Evolutionary conservation across 1,140 invertebrate species (phyloP).

Genomic region (Brachionus asplanchnoidis): DNA sequence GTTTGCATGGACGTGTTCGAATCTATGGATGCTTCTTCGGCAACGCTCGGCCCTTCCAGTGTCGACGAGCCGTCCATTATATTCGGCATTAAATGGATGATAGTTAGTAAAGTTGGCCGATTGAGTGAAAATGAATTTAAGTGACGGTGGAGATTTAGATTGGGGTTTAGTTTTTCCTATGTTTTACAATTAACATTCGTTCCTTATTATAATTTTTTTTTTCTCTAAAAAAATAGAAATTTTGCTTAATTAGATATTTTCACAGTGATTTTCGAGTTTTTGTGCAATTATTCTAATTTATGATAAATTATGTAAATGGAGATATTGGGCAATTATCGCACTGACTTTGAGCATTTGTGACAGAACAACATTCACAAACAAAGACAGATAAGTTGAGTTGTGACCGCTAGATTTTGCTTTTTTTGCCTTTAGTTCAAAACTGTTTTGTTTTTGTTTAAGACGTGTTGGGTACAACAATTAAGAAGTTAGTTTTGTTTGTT

Average conservation of each 20-base stretch:
- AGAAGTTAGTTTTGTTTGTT: too few species aligned
- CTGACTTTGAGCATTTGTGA: neutral
- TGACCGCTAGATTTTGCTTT: neutral
- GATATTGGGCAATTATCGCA: neutral
- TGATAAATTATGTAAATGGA: neutral
- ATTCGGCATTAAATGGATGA: neutral
- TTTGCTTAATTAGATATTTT: neutral
- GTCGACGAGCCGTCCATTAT: constrained; percentile 19
- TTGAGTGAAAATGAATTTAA: neutral
- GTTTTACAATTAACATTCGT: neutral
- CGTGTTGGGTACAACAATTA: too few species aligned
- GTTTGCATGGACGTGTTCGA: neutral
- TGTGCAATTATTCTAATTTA: constrained; percentile 4
- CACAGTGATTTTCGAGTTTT: neutral
- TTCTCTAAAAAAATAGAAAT: neutral
- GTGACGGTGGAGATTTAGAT: neutral
- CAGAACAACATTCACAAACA: neutral
- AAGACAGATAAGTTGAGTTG: neutral
- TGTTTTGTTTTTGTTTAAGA: too few species aligned
- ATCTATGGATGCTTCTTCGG: neutral
- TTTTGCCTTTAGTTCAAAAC: too few species aligned
- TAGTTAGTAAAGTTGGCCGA: neutral
- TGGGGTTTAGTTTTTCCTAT: neutral
- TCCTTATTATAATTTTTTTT: neutral
- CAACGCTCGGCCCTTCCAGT: neutral